Conservation (phyloP, 1,140 invertebrate species). For the Lamellibrachia luymesi region DNA sequence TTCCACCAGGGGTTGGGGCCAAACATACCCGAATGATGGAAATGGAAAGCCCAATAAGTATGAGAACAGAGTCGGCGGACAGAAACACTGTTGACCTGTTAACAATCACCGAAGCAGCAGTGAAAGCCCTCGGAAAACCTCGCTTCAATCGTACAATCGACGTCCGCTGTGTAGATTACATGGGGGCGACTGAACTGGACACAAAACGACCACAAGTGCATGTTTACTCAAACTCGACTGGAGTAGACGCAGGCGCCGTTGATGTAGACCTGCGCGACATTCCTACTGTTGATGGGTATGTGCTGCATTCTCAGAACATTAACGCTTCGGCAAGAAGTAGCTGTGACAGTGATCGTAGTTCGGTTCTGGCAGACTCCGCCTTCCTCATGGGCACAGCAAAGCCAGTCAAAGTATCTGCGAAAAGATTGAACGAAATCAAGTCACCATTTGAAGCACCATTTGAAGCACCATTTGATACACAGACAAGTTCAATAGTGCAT, state of each 20-base stretch:
- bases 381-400: conserved; percentile 15
- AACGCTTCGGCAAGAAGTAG: neutral
- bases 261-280: neutral
- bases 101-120: conserved; percentile 4
- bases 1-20: neutral
- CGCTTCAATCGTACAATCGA: neutral
- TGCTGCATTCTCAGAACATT: neutral
- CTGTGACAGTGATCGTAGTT: neutral
- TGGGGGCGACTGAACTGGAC: neutral
- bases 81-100: neutral
- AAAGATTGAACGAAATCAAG: conserved; percentile 26
- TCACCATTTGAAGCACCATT: conserved; percentile 26
- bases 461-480: conserved; percentile 24
- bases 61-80: neutral
- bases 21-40: neutral
- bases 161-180: neutral
- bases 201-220: neutral
- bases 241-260: neutral
- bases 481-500: neutral
- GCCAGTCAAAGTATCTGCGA: conserved; percentile 17
- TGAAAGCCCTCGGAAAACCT: neutral
- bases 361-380: neutral
- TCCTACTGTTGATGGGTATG: neutral
- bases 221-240: neutral
- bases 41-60: neutral